Evolutionary conservation across 2,888 invertebrate species (phyloP).

Genomic region (Synergus japonicus): DNA sequence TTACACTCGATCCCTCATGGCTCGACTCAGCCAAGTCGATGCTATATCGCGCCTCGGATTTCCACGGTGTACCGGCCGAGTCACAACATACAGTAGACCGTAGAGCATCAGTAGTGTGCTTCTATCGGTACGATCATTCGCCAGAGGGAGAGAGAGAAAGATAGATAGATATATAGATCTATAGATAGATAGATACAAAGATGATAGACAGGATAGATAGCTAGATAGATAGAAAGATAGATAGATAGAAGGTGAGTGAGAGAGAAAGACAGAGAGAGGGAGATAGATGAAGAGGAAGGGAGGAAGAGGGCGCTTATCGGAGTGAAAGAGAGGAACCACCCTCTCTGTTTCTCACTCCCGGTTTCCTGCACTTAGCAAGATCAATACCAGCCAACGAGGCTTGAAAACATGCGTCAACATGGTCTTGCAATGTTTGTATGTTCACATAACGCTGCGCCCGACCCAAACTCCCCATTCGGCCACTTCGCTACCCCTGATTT

Average conservation of each 20-base stretch:
- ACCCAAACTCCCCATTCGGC: slow-evolving; percentile 52
- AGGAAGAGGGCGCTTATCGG: slow-evolving; percentile 25
- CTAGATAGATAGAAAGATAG: no score
- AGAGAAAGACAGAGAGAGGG: not conserved
- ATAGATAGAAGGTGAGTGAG: not conserved
- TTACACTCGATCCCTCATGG: slow-evolving; percentile 72
- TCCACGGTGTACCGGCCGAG: slow-evolving; percentile 55
- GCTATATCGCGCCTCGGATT: slow-evolving; percentile 51
- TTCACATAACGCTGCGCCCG: slow-evolving; percentile 76
- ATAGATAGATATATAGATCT: not conserved
- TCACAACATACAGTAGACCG: slow-evolving; percentile 53
- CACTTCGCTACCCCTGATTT: slow-evolving; percentile 56
- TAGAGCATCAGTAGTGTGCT: slow-evolving; percentile 36
- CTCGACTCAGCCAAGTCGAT: slow-evolving; percentile 53
- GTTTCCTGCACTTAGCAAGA: slow-evolving; percentile 79
- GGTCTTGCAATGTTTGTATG: slow-evolving; percentile 78
- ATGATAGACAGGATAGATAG: no score
- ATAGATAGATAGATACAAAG: no score
- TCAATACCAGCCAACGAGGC: slow-evolving; percentile 82
- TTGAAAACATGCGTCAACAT: slow-evolving; percentile 83
- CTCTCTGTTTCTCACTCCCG: slow-evolving; percentile 65
- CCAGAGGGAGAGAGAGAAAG: slow-evolving; percentile 16
- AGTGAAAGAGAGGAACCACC: slow-evolving; percentile 35
- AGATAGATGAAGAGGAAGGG: not conserved
- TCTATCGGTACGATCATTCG: slow-evolving; percentile 52